Conservation (phyloP, 2,113 vertebrate species). For the Hiodon alosoides region DNA sequence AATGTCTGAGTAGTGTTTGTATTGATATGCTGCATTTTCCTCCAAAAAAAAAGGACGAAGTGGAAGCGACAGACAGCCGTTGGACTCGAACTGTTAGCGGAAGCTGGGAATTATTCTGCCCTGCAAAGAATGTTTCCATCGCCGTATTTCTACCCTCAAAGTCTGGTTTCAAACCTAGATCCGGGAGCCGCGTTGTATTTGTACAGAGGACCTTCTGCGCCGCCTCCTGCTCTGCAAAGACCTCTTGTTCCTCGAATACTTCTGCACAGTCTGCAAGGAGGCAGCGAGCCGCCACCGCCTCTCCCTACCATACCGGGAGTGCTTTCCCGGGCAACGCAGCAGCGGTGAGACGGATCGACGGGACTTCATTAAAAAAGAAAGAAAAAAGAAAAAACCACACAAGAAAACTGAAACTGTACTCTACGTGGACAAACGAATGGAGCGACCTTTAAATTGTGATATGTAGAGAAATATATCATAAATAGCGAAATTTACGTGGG, state of each 20-base stretch:
- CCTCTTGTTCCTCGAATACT: slow-evolving; percentile 91
- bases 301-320: slow-evolving; percentile 72
- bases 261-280: slow-evolving; percentile 89
- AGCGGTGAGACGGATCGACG: slow-evolving; percentile 71
- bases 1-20: neutral
- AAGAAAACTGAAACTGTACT: slow-evolving; percentile 40
- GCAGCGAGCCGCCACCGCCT: slow-evolving; percentile 80
- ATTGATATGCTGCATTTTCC: slow-evolving; percentile 24
- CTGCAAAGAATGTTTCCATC: slow-evolving; percentile 96
- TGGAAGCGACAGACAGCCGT: slow-evolving; percentile 98
- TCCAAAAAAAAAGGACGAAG: slow-evolving; percentile 73
- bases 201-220: slow-evolving; percentile 86
- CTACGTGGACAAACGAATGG: slow-evolving; percentile 22
- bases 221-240: slow-evolving; percentile 84
- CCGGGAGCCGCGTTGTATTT: slow-evolving; percentile 89
- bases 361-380: slow-evolving; percentile 15
- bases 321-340: slow-evolving; percentile 79
- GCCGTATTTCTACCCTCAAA: slow-evolving; percentile 96
- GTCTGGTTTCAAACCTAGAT: slow-evolving; percentile 89
- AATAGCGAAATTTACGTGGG: slow-evolving; percentile 31
- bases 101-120: slow-evolving; percentile 92
- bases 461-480: slow-evolving; percentile 33
- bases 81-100: slow-evolving; percentile 88
- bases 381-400: neutral
- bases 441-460: slow-evolving; percentile 30